phyloP scores from a whole-genome alignment of 1,140 invertebrate species.

The Aphaenogaster floridana region DNA sequence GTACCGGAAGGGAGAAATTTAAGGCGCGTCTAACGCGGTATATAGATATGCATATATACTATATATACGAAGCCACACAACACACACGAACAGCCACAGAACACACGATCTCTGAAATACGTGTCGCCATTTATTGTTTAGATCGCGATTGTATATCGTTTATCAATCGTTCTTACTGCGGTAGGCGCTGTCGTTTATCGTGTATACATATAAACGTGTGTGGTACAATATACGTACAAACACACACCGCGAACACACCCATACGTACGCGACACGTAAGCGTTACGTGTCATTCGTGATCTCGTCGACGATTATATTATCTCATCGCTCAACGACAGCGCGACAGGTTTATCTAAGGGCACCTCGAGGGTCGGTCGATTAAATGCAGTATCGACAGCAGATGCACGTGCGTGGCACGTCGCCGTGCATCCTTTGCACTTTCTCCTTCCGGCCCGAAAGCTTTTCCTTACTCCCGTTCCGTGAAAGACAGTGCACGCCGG shows the following conservation, averaged over 20 bases:
- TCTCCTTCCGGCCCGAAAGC: constrained; percentile 61
- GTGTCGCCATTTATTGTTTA: constrained; percentile 76
- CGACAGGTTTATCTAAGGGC: constrained; percentile 61
- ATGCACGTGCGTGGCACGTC: constrained; percentile 48
- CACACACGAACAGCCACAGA: background rate
- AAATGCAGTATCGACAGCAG: constrained; percentile 55
- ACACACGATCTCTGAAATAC: constrained; percentile 70
- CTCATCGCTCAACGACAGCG: constrained; percentile 63
- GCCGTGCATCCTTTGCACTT: constrained; percentile 53
- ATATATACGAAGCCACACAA: constrained; percentile 50
- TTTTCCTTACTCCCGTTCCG: constrained; percentile 66
- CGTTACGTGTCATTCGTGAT: constrained; percentile 62
- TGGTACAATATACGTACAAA: constrained; percentile 69
- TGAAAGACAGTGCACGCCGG: constrained; percentile 56
- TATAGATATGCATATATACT: constrained; percentile 73
- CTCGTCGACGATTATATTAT: constrained; percentile 72
- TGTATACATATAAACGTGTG: constrained; percentile 70
- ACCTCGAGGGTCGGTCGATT: constrained; percentile 56
- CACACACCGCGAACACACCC: constrained; percentile 65
- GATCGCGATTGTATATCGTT: constrained; percentile 73
- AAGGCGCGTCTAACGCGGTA: constrained; percentile 74
- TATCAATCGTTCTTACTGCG: constrained; percentile 71
- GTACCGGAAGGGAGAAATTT: constrained; percentile 73
- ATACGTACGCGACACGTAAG: constrained; percentile 68
- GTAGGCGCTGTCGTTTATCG: constrained; percentile 72